phyloP scores from a whole-genome alignment of 2,888 invertebrate genomes.

The Cantharis nigra region DNA sequence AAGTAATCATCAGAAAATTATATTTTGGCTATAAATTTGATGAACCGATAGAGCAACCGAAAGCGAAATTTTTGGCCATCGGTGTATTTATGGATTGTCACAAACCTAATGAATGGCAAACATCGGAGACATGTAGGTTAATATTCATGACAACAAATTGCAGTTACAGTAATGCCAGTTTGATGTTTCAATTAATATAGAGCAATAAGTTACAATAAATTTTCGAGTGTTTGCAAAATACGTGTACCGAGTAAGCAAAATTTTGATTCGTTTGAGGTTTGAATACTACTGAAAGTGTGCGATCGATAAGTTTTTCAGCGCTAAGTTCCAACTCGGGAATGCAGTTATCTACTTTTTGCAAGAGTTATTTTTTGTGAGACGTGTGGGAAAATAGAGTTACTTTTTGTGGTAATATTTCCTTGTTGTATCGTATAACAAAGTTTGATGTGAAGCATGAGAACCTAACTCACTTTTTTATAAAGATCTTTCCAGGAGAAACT shows the following conservation, averaged over 20 bases:
- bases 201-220: neutral
- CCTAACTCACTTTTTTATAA: constrained; percentile 14
- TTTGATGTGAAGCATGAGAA: constrained; percentile 31
- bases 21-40: neutral
- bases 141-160: constrained; percentile 13
- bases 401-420: constrained; percentile 39
- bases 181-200: neutral
- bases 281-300: neutral
- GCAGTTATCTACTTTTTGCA: constrained; percentile 40
- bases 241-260: neutral
- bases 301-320: constrained; percentile 33
- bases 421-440: constrained; percentile 36
- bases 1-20: neutral
- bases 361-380: constrained; percentile 36
- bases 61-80: neutral
- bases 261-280: neutral
- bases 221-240: neutral
- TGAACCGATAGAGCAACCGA: neutral
- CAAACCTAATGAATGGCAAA: neutral
- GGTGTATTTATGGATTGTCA: neutral
- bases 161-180: neutral
- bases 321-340: constrained; percentile 39
- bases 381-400: constrained; percentile 34
- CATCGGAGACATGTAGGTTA: constrained; percentile 3
- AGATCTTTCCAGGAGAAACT: constrained; percentile 3